A percentile compares a stretch with the other conserved stretches of the same genome.
These are phyloP conservation scores for Excalfactoria chinensis DNA, from an alignment of 2,113 vertebrate genomes.

Conservation along the genomic window DNA sequence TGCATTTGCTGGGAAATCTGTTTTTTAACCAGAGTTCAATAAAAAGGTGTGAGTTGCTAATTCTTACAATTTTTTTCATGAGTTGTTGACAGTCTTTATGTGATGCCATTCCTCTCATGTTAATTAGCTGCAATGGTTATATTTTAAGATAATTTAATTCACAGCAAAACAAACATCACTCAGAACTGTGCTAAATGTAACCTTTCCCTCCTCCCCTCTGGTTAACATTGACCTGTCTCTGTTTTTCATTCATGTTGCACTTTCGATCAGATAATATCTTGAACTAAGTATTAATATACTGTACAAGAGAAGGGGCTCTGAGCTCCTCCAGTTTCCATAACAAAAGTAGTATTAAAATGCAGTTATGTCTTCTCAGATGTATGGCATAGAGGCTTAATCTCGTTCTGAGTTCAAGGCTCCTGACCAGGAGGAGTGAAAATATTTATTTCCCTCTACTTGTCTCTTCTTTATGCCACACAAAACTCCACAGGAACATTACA, in stretches of 20 bases:
- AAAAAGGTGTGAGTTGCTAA: not conserved
- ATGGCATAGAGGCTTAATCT: not conserved
- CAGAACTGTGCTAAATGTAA: not conserved
- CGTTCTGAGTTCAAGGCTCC: not conserved
- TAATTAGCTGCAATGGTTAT: not conserved
- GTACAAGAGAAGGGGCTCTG: not conserved
- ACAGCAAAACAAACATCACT: not conserved
- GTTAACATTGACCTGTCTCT: not conserved
- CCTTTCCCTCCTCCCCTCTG: not conserved
- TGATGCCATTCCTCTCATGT: not conserved
- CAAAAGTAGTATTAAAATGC: not conserved
- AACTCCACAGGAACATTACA: not conserved
- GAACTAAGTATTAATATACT: not conserved
- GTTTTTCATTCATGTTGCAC: not conserved
- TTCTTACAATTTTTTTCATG: not conserved
- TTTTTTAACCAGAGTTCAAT: not conserved
- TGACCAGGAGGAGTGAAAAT: not conserved
- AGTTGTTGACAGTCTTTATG: not conserved
- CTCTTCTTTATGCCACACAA: not conserved
- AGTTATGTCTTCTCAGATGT: not conserved
- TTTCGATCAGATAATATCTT: not conserved
- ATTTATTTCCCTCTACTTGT: not conserved
- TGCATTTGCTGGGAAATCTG: not conserved
- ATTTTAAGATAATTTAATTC: not conserved
- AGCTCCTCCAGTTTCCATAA: not conserved